Conservation (phyloP, 2,888 invertebrate species). For the Euplagia quadripunctaria region DNA sequence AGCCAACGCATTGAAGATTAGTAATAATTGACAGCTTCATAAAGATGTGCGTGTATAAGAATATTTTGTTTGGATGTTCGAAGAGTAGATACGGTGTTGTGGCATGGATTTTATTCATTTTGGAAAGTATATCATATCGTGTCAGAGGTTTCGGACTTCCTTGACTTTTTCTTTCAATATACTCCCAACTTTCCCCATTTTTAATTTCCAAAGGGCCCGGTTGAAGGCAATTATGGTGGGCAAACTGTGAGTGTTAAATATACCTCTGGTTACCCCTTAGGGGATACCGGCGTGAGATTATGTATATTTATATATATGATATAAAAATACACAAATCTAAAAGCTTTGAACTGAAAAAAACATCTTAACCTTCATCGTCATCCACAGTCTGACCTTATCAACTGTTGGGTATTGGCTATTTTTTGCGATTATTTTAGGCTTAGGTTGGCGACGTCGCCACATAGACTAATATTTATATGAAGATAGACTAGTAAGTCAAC, state of each 20-base stretch:
- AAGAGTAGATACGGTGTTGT: constrained; percentile 35
- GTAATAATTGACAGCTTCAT: constrained; percentile 71
- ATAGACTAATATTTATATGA: no score
- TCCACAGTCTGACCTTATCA: no score
- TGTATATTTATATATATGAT: neutral
- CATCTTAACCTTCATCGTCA: neutral
- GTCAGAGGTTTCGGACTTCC: neutral
- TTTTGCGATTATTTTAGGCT: no score
- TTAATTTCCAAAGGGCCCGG: neutral
- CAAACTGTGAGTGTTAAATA: neutral
- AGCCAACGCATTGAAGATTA: constrained; percentile 70
- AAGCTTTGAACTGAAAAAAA: neutral
- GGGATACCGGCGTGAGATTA: neutral
- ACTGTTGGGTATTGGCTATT: no score
- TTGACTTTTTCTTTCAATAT: neutral
- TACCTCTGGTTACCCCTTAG: neutral
- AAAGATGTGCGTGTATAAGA: constrained; percentile 56
- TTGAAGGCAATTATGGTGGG: neutral
- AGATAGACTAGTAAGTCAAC: no score
- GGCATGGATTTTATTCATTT: neutral
- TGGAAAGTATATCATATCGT: neutral
- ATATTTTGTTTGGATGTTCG: constrained; percentile 22
- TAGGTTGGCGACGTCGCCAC: no score
- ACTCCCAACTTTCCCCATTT: neutral
- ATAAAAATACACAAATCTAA: no score